Evolutionary conservation across 2,888 invertebrate genomes (phyloP), one percentile per base, ranked within the genome.

Genomic region (Bedellia somnulentella): DNA sequence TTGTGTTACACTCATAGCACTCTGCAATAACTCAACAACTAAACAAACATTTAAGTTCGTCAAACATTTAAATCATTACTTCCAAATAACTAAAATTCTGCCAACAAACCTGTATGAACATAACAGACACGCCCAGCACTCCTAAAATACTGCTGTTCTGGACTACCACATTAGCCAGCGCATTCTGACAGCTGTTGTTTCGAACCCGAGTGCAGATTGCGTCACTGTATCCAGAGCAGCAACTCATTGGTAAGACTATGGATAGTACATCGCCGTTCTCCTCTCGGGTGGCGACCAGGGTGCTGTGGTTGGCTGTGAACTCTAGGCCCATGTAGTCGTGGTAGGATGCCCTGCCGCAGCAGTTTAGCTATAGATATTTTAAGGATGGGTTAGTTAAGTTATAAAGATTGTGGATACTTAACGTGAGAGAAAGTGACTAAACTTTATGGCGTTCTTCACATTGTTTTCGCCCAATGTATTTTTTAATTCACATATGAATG

Each of bases 361-460:
- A 75, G 31, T 59, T 57, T 6, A 73, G 45, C 75, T 75, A 46
- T n/a, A n/a, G n/a, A n/a, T n/a, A n/a, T n/a, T n/a, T n/a, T n/a
- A n/a, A n/a, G n/a, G n/a, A n/a, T n/a, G n/a, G n/a, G n/a, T n/a
- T n/a, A n/a, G n/a, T n/a, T n/a, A n/a, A n/a, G n/a, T n/a, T n/a
- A n/a, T n/a, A n/a, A n/a, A n/a, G n/a, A n/a, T n/a, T n/a, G n/a
- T n/a, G n/a, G n/a, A n/a, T n/a, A n/a, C n/a, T n/a, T n/a, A n/a
- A n/a, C n/a, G n/a, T n/a, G n/a, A n/a, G n/a, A n/a, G n/a, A n/a
- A n/a, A n/a, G n/a, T n/a, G n/a, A n/a, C n/a, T n/a, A n/a, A n/a
- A n/a, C n/a, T n/a, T n/a, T n/a, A n/a, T n/a, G n/a, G n/a, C n/a
- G n/a, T n/a, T n/a, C n/a, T n/a, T n/a, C n/a, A n/a, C n/a, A n/a